Conservation (phyloP, 2,113 vertebrate genomes). For the Silurus glanis region DNA sequence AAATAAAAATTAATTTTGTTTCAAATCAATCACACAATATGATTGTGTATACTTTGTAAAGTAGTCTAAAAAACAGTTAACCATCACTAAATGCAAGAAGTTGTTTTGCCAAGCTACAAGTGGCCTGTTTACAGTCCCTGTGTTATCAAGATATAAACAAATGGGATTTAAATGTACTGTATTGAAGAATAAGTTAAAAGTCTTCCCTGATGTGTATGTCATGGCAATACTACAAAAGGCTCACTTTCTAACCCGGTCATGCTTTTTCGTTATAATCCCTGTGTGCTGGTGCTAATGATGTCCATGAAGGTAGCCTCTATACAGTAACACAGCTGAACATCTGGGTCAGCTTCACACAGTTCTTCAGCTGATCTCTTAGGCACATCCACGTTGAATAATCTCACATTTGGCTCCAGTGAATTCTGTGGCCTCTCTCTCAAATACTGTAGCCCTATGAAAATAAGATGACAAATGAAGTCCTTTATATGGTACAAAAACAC, state of each 20-base stretch:
- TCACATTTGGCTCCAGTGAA: conserved; percentile 52
- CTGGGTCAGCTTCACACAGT: conserved; percentile 81
- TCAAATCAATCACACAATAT: neutral
- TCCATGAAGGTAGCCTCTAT: conserved; percentile 93
- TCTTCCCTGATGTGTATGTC: neutral
- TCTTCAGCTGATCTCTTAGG: conserved; percentile 75
- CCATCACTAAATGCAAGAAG: neutral
- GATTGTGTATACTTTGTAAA: neutral
- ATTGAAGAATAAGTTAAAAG: neutral
- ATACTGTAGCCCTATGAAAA: conserved; percentile 83
- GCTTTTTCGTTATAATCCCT: conserved; percentile 68
- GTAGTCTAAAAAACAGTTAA: neutral
- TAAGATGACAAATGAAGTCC: neutral
- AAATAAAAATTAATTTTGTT: neutral
- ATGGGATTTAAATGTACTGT: neutral
- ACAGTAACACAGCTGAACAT: conserved; percentile 91
- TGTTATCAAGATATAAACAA: neutral
- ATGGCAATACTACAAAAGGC: neutral
- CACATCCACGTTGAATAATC: conserved; percentile 67
- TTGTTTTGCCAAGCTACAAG: neutral
- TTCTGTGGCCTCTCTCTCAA: conserved; percentile 85
- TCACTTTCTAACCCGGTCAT: neutral
- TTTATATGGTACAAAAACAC: no score
- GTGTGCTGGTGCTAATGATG: conserved; percentile 89
- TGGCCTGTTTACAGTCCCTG: neutral